Evolutionary conservation across 2,113 vertebrate species (phyloP), one percentile per base, ranked within the genome.

Genomic region (Malurus cyaneus): DNA sequence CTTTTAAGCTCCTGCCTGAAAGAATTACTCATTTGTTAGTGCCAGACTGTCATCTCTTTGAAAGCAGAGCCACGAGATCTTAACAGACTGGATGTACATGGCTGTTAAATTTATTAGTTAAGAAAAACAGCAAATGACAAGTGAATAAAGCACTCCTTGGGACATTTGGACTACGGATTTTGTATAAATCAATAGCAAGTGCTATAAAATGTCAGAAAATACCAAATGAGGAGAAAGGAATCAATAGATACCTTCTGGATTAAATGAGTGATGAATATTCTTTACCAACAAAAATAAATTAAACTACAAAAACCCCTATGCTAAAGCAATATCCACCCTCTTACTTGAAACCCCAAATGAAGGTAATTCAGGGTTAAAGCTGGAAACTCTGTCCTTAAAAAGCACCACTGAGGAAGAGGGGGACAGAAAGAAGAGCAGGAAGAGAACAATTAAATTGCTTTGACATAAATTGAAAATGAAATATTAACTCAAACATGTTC

Each of bases 131-230:
- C 98, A 98, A 98, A 98, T 98, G 98, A 98, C 98, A 98, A 98
- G 98, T 98, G 97, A 99, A 97, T 97, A 98, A 98, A 98, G 97
- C 97, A 97, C 95, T 97, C 96, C 97, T 98, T 97, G 97, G 98
- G 98, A 98, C 95, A 95, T 98, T 98, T 95, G 93, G 98, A 98
- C 98, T 98, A 99, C 98, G 67, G 98, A 98, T 98, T 98, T 97
- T 89, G 94, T 97, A 96, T 95, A 98, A 99, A 98, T 99, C 98
- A 98, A 99, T 99, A 98, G 72, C 44, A 94, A 97, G 97, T 97
- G 97, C 98, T 98, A 98, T 97, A 98, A 98, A 98, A 98, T 98
- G 98, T 99, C 98, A 98, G 98, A 98, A 98, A 99, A 99, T 98
- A 99, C 98, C 98, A 98, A 98, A 98, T 97, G 97, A 98, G 98